A percentile compares a stretch with the other conserved stretches of the same genome.
These are phyloP conservation scores for Nibea coibor DNA, from an alignment of 2,113 vertebrate species.

Conservation along the genomic window DNA sequence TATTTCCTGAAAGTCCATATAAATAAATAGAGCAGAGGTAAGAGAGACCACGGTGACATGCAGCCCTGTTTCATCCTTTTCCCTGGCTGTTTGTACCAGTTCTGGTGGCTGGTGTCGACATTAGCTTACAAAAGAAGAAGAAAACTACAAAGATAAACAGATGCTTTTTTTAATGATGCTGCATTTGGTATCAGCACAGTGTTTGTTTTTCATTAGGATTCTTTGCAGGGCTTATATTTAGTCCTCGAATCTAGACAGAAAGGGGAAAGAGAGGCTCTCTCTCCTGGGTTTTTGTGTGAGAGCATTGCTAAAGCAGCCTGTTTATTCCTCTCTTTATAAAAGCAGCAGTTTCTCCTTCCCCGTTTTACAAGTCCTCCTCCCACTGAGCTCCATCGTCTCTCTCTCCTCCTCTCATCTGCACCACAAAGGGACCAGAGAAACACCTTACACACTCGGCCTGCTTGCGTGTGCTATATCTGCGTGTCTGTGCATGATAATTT, in stretches of 20 bases:
- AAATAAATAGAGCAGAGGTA: slow-evolving; percentile 65
- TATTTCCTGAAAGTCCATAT: slow-evolving; percentile 64
- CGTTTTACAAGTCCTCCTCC: slow-evolving; percentile 58
- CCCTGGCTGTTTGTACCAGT: slow-evolving; percentile 41
- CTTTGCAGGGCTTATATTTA: slow-evolving; percentile 66
- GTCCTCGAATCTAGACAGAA: slow-evolving; percentile 17
- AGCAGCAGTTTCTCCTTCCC: slow-evolving; percentile 53
- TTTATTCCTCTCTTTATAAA: slow-evolving; percentile 54
- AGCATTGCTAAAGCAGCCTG: slow-evolving; percentile 55
- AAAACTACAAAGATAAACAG: slow-evolving; percentile 56
- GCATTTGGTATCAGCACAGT: slow-evolving; percentile 38
- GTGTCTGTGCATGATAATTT: slow-evolving; percentile 44
- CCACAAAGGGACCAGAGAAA: slow-evolving; percentile 53
- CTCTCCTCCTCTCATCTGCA: slow-evolving; percentile 48
- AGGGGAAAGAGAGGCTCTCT: slow-evolving; percentile 18
- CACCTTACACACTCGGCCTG: slow-evolving; percentile 39
- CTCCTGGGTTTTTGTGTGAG: slow-evolving; percentile 57
- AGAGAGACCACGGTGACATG: slow-evolving; percentile 5
- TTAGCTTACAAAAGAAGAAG: slow-evolving; percentile 42
- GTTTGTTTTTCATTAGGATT: slow-evolving; percentile 67
- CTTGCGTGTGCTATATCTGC: slow-evolving; percentile 1
- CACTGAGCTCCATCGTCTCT: slow-evolving; percentile 38
- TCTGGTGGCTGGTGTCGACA: slow-evolving; percentile 53
- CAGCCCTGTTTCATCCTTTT: slow-evolving; percentile 18
- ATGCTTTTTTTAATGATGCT: slow-evolving; percentile 49